Conservation (phyloP, 2,888 invertebrate species). For the Tachina grossa region DNA sequence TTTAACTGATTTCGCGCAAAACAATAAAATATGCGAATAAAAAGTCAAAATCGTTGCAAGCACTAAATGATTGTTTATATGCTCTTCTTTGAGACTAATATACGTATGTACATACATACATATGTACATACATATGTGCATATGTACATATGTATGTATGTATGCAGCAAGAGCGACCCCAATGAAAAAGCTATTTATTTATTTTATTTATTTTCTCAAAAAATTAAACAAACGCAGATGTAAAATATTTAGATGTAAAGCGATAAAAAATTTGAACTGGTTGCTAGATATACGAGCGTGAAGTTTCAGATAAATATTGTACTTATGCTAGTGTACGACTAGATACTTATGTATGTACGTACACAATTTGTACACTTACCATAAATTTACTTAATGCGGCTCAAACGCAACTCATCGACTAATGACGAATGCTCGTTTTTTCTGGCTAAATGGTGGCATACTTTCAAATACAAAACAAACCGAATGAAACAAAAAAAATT, state of each 20-base stretch:
- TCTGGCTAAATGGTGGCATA: constrained; percentile 54
- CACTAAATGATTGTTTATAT: too few relatives aligned
- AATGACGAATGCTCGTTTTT: constrained; percentile 77
- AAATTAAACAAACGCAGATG: constrained; percentile 25
- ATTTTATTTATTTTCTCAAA: constrained; percentile 3
- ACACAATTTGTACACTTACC: constrained; percentile 5
- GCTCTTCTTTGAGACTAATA: too few relatives aligned
- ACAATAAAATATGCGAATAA: too few relatives aligned
- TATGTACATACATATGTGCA: too few relatives aligned
- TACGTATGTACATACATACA: too few relatives aligned
- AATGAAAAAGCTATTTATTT: constrained; percentile 17
- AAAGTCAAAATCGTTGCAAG: too few relatives aligned
- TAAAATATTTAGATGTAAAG: constrained; percentile 63
- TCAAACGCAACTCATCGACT: constrained; percentile 76
- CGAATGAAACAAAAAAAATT: constrained; percentile 41
- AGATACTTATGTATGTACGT: background rate
- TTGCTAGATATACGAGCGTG: constrained; percentile 5
- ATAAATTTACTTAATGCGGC: constrained; percentile 54
- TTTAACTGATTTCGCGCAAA: too few relatives aligned
- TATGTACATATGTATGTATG: too few relatives aligned
- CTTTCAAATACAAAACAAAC: constrained; percentile 58
- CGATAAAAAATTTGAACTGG: constrained; percentile 12
- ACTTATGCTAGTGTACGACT: background rate
- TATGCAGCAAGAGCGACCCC: background rate
- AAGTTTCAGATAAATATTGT: background rate